A percentile compares a stretch with the other conserved stretches of the same genome.
Evolutionary conservation across 2,797 vertebrate genomes (phyloP).

Genomic region (Pteropus rufus): DNA sequence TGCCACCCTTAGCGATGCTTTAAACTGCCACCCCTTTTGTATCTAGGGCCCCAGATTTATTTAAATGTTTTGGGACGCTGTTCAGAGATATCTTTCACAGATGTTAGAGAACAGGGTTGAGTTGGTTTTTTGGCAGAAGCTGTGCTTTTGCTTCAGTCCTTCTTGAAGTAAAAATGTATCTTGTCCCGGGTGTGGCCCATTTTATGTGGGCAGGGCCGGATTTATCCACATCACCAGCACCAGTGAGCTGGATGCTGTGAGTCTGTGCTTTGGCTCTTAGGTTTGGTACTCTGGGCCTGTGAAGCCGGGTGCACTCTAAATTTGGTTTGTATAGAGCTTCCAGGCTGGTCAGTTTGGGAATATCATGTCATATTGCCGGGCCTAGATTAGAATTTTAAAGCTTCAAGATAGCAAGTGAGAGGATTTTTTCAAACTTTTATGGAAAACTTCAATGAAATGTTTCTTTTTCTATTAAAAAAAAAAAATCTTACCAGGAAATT

Average conservation of each 20-base stretch:
- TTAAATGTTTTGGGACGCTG: background rate
- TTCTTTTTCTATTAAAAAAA: background rate
- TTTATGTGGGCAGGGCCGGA: background rate
- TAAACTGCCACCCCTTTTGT: background rate
- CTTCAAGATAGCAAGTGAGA: background rate
- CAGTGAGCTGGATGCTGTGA: background rate
- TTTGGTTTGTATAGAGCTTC: background rate
- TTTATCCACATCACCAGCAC: rapidly evolving
- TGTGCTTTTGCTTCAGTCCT: background rate
- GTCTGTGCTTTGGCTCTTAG: background rate
- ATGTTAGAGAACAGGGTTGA: background rate
- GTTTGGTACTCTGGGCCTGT: rapidly evolving
- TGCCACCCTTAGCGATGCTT: background rate
- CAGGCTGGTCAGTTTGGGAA: background rate
- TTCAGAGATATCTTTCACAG: conserved; percentile 39
- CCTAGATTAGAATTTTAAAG: conserved; percentile 3
- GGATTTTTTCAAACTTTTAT: background rate
- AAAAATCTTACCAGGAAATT: background rate
- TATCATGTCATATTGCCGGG: background rate
- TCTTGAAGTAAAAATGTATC: background rate
- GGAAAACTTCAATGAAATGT: conserved; percentile 10
- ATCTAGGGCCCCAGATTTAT: background rate
- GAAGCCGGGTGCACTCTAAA: background rate
- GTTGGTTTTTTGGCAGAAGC: background rate
- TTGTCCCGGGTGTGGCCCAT: background rate